Evolutionary conservation across 1,140 invertebrate species (phyloP).

Genomic region (Sycophaga agraensis): DNA sequence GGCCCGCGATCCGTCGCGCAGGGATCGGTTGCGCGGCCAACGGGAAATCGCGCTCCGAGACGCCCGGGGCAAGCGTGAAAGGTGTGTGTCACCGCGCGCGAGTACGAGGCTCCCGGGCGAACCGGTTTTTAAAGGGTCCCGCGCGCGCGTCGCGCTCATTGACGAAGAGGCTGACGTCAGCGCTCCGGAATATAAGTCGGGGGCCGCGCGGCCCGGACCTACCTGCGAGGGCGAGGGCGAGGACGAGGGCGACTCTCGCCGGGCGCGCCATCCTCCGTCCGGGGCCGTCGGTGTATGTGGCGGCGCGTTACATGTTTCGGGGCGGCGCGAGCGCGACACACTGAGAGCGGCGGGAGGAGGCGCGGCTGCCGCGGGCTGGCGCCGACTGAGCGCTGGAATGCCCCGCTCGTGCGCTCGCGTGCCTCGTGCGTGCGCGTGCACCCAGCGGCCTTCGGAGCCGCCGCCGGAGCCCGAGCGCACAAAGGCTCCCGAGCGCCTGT

Average conservation of each 20-base stretch:
- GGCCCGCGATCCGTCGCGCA: too few relatives aligned
- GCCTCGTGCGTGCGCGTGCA: too few relatives aligned
- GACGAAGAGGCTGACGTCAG: too few relatives aligned
- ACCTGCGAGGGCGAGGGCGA: constrained; percentile 3
- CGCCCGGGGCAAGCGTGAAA: not conserved
- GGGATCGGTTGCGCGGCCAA: not conserved
- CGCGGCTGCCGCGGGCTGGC: not conserved
- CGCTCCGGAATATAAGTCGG: too few relatives aligned
- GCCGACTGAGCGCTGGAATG: not conserved
- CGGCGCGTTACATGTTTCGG: too few relatives aligned
- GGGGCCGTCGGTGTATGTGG: not conserved
- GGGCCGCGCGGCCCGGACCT: not conserved
- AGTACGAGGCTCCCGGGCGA: not conserved
- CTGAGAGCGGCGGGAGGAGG: too few relatives aligned
- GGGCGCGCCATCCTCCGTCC: not conserved
- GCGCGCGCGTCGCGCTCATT: too few relatives aligned
- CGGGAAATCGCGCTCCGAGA: not conserved
- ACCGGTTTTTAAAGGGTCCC: too few relatives aligned
- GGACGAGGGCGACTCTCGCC: not conserved
- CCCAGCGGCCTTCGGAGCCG: too few relatives aligned
- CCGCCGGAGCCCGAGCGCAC: too few relatives aligned
- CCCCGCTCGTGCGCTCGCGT: too few relatives aligned
- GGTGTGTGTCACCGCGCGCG: not conserved
- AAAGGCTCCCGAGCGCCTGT: too few relatives aligned
- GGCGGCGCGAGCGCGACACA: not conserved